Base-by-base conservation (phyloP, 37 sponge, comb jelly and placozoan genomes). In the Bolinopsis microptera region DNA sequence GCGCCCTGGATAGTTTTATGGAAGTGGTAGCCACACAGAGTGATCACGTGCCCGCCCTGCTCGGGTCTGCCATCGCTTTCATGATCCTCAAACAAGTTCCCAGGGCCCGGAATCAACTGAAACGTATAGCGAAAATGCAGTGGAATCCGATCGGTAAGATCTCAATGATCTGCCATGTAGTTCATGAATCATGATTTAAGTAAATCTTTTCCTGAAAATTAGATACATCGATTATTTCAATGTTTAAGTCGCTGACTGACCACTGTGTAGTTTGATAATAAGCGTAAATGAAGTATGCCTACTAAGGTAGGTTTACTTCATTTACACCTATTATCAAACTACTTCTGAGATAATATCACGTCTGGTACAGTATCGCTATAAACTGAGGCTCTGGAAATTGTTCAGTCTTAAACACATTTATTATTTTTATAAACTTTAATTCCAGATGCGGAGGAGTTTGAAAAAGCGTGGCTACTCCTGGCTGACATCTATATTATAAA, bases 401-500 rank as follows among this genome's bases (percentile, higher is more conserved):
- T n/a, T n/a, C n/a, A n/a, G n/a, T n/a, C n/a, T n/a, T n/a, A n/a
- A n/a, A n/a, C n/a, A n/a, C n/a, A n/a, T n/a, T n/a, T n/a, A n/a
- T n/a, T n/a, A n/a, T n/a, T n/a, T n/a, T n/a, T n/a, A n/a, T n/a
- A n/a, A n/a, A n/a, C n/a, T n/a, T n/a, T n/a, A n/a, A n/a, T n/a
- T 36, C 0, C 74, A 93, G 72, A 95, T 82, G 96, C 96, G 2
- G 97, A 95, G 2, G 96, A 96, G 25, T 95, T 97, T 94, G 99
- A 99, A 86, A 93, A 92, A 83, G 72, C 95, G 48, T 97, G 97
- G 98, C 93, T 99, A 35, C 94, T 99, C 9, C 94, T 97, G n/a
- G 96, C 98, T 25, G 99, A 99, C 94, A 94, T 97, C 39, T 97
- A 96, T 92, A 95, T 99, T 35, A 96, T 96, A 93, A 74, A 94